Base-by-base conservation (phyloP, 1,140 invertebrate genomes). In the Drosophila bocqueti region DNA sequence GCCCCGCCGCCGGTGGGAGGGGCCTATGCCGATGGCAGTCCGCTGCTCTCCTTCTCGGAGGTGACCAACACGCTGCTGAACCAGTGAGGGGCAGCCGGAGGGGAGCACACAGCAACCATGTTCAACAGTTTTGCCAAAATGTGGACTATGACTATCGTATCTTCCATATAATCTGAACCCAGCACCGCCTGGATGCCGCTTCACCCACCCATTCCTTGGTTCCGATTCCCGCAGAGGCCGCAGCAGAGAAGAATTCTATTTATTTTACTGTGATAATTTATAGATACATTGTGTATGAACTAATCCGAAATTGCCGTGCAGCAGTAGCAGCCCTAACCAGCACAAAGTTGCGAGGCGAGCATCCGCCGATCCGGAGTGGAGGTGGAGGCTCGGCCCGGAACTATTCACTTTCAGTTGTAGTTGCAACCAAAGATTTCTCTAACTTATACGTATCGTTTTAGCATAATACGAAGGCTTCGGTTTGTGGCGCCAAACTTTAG, bases 21-120 rank as follows among this genome's bases (percentile, higher is more conserved):
- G 6, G 94, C 94, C 94, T 94, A 96, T 93, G 94, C 94, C 94
- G 95, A 96, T 94, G 95, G 95, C 94, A 96, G 96, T 96, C 96
- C 96, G 95, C 83, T 97, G 95, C 87, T 96, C 94, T 96, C 96
- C 94, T 96, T 96, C 95, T 96, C 96, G 94, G 96, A 96, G 95
- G 96, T 96, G 94, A 96, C 96, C 91, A 96, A 96, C 94, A 96
- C 96, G 79, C 93, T 96, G 79, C 95, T 96, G 93, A 96, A 96
- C 93, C 95, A 96, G 93, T 95, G 94, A 73, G 49, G 43, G 18
- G 49, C 38, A 40, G 21, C 50, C 50, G n/a, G 11, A 34, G 29
- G 42, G 21, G 38, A 67, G n/a, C 54, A 57, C 54, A 57, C 54
- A 69, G 29, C 45, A 79, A 81, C 59, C 73, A 72, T 73, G 79